Evolutionary conservation across 2,113 vertebrate species (phyloP).

Genomic region (Psilopogon haemacephalus): DNA sequence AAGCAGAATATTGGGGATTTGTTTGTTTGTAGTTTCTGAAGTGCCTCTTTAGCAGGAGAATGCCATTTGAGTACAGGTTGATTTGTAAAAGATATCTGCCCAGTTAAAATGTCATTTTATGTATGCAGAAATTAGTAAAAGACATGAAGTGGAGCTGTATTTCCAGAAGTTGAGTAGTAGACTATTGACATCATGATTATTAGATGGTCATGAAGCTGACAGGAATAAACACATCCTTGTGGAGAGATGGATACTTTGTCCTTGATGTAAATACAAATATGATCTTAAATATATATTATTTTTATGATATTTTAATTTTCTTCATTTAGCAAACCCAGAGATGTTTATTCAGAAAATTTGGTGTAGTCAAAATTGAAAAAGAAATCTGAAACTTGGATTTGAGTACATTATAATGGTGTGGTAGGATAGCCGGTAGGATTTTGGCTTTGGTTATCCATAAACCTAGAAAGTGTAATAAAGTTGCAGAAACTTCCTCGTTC

Average conservation of each 20-base stretch:
- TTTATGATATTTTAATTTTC: neutral
- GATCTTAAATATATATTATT: neutral
- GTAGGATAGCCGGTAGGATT: neutral
- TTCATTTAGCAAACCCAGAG: neutral
- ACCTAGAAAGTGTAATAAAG: neutral
- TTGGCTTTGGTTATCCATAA: neutral
- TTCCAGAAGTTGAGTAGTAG: neutral
- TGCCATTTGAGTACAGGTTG: neutral
- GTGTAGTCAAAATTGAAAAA: neutral
- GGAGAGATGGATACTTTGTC: neutral
- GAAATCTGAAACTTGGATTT: neutral
- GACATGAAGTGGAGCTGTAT: neutral
- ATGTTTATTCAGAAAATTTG: neutral
- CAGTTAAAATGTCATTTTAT: neutral
- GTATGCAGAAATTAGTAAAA: neutral
- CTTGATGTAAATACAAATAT: neutral
- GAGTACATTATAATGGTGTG: neutral
- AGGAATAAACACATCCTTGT: neutral
- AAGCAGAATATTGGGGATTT: neutral
- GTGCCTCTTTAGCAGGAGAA: neutral
- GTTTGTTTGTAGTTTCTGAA: neutral
- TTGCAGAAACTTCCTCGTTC: neutral
- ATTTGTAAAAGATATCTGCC: neutral
- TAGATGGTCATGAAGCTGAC: neutral
- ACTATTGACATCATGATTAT: neutral